Conservation (phyloP, 2,888 invertebrate species). For the Watsonalla binaria region DNA sequence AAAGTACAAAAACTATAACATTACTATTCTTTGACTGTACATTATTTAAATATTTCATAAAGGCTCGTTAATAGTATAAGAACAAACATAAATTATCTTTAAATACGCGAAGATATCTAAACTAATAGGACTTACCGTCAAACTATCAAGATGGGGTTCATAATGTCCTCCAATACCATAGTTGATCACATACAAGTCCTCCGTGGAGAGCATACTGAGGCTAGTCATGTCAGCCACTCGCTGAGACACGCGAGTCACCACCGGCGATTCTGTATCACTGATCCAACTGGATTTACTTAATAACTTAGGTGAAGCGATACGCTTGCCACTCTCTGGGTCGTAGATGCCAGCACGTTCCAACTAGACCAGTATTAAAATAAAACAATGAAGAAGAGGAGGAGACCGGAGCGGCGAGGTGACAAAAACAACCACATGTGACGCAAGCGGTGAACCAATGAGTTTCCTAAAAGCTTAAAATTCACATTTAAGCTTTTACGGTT, state of each 20-base stretch:
- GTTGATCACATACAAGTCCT: neutral
- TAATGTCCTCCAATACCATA: neutral
- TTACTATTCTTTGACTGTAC: too few species aligned
- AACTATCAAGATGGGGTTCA: neutral
- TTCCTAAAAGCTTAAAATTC: too few species aligned
- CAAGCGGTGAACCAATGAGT: too few species aligned
- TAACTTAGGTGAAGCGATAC: conserved; percentile 95
- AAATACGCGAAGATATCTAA: conserved; percentile 3
- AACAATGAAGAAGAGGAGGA: too few species aligned
- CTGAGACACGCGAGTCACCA: conserved; percentile 98
- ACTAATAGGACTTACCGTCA: neutral
- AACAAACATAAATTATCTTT: too few species aligned
- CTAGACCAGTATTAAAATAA: conserved; percentile 59
- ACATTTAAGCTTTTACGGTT: too few species aligned
- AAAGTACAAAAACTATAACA: too few species aligned
- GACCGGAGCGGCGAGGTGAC: too few species aligned
- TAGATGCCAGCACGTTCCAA: conserved; percentile 96
- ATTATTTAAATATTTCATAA: too few species aligned
- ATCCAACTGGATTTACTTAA: conserved; percentile 99
- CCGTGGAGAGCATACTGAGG: neutral
- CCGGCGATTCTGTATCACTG: conserved; percentile 97
- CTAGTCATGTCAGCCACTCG: conserved; percentile 86
- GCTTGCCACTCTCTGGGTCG: conserved; percentile 93
- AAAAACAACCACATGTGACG: too few species aligned
- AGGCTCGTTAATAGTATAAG: too few species aligned